Evolutionary conservation across 2,888 invertebrate species (phyloP).

Genomic region (Geophilus truncorum): DNA sequence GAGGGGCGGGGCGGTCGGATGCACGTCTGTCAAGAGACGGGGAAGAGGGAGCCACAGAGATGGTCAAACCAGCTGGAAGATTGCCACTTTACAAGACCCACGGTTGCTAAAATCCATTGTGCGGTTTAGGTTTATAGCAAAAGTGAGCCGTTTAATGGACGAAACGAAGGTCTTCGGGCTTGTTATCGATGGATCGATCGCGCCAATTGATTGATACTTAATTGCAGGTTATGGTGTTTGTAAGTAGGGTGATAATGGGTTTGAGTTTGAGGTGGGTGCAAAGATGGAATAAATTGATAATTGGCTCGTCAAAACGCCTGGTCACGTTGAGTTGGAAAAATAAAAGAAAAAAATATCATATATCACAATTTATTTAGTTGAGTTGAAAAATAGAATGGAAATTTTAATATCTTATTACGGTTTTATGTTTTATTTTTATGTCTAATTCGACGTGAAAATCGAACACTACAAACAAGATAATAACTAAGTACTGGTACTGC

Average conservation of each 20-base stretch:
- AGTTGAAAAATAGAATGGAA: too few species aligned
- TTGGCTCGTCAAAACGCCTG: too few species aligned
- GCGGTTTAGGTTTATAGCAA: background rate
- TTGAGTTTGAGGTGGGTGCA: background rate
- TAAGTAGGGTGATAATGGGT: background rate
- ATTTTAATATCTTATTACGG: too few species aligned
- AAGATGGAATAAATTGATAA: background rate
- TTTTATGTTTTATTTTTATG: too few species aligned
- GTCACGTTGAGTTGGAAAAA: too few species aligned
- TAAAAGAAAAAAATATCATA: too few species aligned
- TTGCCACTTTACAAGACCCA: constrained; percentile 16
- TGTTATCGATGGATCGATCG: background rate
- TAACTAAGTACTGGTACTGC: too few species aligned
- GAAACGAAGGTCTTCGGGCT: background rate
- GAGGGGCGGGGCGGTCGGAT: background rate
- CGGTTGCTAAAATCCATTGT: background rate
- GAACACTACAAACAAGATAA: too few species aligned
- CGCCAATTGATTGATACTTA: background rate
- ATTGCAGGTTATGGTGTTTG: background rate
- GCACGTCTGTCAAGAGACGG: background rate
- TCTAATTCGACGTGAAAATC: too few species aligned
- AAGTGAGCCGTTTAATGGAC: background rate
- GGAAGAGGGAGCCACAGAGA: background rate
- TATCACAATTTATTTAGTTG: too few species aligned
- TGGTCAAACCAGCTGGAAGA: constrained; percentile 20